Evolutionary conservation across 2,797 vertebrate species (phyloP), one percentile per base, ranked within the genome.

Genomic region (Syngnathus acus): DNA sequence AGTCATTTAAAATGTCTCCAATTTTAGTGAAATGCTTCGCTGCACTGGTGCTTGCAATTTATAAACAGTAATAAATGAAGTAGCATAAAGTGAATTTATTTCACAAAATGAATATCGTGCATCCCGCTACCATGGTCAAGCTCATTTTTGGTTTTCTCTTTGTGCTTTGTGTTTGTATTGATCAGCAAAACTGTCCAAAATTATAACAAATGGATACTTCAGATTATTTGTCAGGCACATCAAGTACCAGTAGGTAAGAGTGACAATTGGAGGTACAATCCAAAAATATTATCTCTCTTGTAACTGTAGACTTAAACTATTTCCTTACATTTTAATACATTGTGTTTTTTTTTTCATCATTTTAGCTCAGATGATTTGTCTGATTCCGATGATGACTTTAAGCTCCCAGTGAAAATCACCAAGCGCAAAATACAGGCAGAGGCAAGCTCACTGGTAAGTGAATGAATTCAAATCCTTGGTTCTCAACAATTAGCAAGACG

Each of bases 331-430:
- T 50, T 16, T 21, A 16, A 51, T 50, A 53, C 1, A 40, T 21
- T 8, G 3, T 47, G 32, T 0, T 21, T 16, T 7, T 47, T 14
- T 63, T 32, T 40, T 2, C 37, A 75, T 32, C 68, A 21, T 64
- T 0, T 76, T 64, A 91, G 89, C 80, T 66, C 65, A 10, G 86
- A 83, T 21, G 85, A 87, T 11, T 42, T 74, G 43, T 77, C 81
- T 38, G 84, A 86, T 47, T 72, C 73, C 17, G 84, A 70, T 51
- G 89, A 85, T 70, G 85, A 90, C 65, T 88, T 79, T 74, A 81
- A 86, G 48, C 38, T 68, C 19, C 68, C 76, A 5, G 13, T 78
- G 2, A 87, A 78, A 62, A 2, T 62, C 21, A 21, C 60, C 23
- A 90, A 88, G 68, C 75, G 86, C 48, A 73, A 37, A 69, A 89